A percentile compares a stretch with the other conserved stretches of the same genome.
These are phyloP conservation scores for Myotis myotis DNA, from an alignment of 2,797 vertebrate species.

Conservation along the genomic window DNA sequence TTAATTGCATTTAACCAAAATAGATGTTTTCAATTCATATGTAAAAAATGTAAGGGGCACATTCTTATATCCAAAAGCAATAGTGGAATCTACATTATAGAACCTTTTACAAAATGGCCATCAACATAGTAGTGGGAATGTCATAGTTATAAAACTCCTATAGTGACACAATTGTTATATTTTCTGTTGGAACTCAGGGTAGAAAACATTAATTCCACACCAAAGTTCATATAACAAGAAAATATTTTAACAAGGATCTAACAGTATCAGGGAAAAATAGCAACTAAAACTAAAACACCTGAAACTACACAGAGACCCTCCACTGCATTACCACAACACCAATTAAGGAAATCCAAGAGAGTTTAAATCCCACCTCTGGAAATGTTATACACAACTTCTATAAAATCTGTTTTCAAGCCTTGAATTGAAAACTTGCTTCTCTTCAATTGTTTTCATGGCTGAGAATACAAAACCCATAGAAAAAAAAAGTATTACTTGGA, in stretches of 20 bases:
- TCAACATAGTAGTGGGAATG: not conserved
- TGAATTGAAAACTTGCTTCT: conserved; percentile 48
- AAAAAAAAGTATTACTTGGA: not conserved
- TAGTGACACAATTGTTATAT: not conserved
- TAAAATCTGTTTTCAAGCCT: conserved; percentile 22
- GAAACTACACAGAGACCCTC: not conserved
- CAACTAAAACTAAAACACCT: conserved; percentile 17
- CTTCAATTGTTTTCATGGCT: not conserved
- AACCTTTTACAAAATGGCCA: not conserved
- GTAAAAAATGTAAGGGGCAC: not conserved
- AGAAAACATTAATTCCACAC: conserved; percentile 14
- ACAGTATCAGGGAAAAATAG: not conserved
- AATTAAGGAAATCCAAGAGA: conserved; percentile 23
- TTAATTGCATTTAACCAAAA: not conserved
- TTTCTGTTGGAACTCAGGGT: not conserved
- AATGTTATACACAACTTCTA: conserved; percentile 10
- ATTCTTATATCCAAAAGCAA: not conserved
- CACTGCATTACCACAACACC: not conserved
- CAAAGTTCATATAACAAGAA: conserved; percentile 8
- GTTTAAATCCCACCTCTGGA: not conserved
- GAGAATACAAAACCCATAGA: not conserved
- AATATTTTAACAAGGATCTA: not conserved
- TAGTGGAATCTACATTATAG: not conserved
- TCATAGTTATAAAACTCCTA: not conserved
- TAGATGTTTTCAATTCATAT: not conserved